These are phyloP conservation scores for Lepus timidus DNA, from an alignment of 2,113 vertebrate genomes.

Conservation along the genomic window DNA sequence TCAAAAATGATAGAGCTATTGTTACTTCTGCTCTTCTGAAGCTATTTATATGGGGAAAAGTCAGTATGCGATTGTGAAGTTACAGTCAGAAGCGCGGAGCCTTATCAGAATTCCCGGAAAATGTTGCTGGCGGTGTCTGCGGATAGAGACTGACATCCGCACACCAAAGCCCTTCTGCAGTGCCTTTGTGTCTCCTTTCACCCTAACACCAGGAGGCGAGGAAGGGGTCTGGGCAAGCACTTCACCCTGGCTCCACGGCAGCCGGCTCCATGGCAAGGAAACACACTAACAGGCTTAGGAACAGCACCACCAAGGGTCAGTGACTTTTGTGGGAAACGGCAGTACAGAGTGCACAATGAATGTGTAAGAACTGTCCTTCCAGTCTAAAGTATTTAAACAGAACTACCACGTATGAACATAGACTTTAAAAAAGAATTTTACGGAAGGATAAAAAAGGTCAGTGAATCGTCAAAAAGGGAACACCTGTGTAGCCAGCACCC, in stretches of 20 bases:
- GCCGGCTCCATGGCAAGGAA: not conserved
- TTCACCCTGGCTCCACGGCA: not conserved
- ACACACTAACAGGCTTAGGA: not conserved
- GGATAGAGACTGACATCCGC: constrained; percentile 56
- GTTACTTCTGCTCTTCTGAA: constrained; percentile 46
- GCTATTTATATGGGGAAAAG: not conserved
- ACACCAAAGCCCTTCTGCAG: not conserved
- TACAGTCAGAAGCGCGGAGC: constrained; percentile 36
- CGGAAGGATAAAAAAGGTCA: not conserved
- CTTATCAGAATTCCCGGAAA: constrained; percentile 61
- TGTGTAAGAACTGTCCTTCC: not conserved
- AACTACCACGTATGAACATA: not conserved
- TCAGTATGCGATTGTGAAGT: constrained; percentile 65
- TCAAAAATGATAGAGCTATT: constrained; percentile 51
- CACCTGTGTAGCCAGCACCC: not conserved
- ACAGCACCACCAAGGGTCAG: not conserved
- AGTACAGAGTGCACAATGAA: not conserved
- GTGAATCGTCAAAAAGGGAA: not conserved
- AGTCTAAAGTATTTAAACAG: not conserved
- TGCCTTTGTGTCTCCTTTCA: not conserved
- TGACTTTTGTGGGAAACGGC: constrained; percentile 9
- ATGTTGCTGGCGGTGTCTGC: constrained; percentile 40
- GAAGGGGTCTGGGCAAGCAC: constrained; percentile 9
- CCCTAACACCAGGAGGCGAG: not conserved
- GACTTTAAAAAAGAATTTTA: not conserved